phyloP scores from a whole-genome alignment of 2,797 vertebrate genomes.

The Sarcoramphus papa region DNA sequence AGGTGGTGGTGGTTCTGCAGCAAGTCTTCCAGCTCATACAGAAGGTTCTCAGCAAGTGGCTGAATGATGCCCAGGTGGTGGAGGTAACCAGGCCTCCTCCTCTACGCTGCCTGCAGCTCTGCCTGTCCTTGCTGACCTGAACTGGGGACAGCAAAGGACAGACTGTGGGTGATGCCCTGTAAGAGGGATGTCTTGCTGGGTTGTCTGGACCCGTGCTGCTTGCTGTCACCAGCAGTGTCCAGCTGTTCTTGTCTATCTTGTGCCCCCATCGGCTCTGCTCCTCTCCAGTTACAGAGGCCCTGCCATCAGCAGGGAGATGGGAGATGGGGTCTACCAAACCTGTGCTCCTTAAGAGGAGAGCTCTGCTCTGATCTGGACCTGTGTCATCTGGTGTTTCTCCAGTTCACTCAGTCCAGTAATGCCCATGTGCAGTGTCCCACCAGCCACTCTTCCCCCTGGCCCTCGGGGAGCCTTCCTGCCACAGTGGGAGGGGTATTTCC shows the following conservation, averaged over 20 bases:
- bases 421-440: background rate
- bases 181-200: background rate
- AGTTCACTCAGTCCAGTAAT: background rate
- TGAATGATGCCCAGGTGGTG: constrained; percentile 97
- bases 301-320: background rate
- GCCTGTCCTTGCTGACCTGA: background rate
- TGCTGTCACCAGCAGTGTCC: background rate
- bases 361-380: background rate
- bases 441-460: background rate
- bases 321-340: background rate
- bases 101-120: background rate
- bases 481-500: background rate
- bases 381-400: background rate
- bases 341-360: background rate
- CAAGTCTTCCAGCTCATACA: constrained; percentile 99
- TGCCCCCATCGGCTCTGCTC: background rate
- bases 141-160: background rate
- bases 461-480: background rate
- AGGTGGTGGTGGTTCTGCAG: constrained; percentile 98
- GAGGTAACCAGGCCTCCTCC: constrained; percentile 81
- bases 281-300: background rate
- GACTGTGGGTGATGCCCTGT: background rate
- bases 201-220: background rate
- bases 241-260: background rate
- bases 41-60: constrained; percentile 98